These are phyloP conservation scores for Dichetophora obliterata DNA, from an alignment of 2,888 invertebrate genomes.

Conservation along the genomic window DNA sequence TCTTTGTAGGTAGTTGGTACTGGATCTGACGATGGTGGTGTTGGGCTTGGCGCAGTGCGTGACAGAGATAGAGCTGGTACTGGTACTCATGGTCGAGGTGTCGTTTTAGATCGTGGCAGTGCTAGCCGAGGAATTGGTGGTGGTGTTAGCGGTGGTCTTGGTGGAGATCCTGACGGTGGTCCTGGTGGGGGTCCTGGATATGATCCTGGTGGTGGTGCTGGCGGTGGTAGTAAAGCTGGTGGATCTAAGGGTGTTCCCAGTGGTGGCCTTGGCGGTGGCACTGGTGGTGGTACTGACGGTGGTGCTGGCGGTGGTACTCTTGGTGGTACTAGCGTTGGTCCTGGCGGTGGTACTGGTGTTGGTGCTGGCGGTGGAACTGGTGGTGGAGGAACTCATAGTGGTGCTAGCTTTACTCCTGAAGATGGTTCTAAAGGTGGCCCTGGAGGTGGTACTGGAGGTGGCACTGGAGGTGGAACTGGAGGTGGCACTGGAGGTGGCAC, in stretches of 20 bases:
- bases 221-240: not conserved
- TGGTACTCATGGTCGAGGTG: not conserved
- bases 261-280: not conserved
- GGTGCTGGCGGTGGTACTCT: not conserved
- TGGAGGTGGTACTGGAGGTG: not conserved
- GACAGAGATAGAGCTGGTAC: not conserved
- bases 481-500: conserved; percentile 8
- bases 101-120: not conserved
- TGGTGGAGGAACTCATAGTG: too few relatives aligned
- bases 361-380: not conserved
- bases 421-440: not conserved
- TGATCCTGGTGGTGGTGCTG: not conserved
- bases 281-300: not conserved
- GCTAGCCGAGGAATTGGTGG: not conserved
- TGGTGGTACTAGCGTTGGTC: not conserved
- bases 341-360: not conserved
- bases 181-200: not conserved
- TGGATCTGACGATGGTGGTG: conserved; percentile 4
- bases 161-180: not conserved
- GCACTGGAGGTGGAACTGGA: not conserved
- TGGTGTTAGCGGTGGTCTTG: not conserved
- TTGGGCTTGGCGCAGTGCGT: conserved; percentile 24
- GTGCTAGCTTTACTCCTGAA: too few relatives aligned
- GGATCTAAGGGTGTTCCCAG: not conserved
- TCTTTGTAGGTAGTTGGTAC: not conserved